These are phyloP conservation scores for Gymnocephalus cernua DNA, from an alignment of 2,113 vertebrate genomes.

Conservation along the genomic window DNA sequence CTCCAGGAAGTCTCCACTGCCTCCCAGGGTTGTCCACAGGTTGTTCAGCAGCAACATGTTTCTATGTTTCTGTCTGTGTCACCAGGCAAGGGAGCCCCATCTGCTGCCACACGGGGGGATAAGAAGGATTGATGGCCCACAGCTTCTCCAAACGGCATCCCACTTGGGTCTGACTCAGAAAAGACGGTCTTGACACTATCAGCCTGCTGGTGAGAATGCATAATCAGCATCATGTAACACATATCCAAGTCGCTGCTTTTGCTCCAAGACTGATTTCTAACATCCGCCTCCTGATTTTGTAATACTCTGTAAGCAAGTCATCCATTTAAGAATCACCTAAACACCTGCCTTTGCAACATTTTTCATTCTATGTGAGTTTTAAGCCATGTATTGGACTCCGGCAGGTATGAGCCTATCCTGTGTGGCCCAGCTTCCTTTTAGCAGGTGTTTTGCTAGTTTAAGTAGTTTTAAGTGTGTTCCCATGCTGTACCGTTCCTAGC, in stretches of 20 bases:
- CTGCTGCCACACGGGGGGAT: slow-evolving; percentile 45
- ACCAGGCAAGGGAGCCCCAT: slow-evolving; percentile 49
- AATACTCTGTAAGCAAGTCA: neutral
- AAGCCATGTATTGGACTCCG: neutral
- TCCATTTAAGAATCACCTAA: neutral
- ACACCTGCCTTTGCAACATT: neutral
- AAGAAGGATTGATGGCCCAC: slow-evolving; percentile 18
- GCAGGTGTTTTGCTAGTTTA: slow-evolving; percentile 31
- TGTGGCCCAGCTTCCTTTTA: slow-evolving; percentile 5
- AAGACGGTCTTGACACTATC: slow-evolving; percentile 27
- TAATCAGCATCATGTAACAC: slow-evolving; percentile 43
- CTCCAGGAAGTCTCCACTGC: slow-evolving; percentile 1
- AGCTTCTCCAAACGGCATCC: slow-evolving; percentile 32
- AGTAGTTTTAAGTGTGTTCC: slow-evolving; percentile 7
- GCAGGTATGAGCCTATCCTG: neutral
- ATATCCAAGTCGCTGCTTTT: neutral
- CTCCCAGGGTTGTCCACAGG: slow-evolving; percentile 28
- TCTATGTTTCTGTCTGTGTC: slow-evolving; percentile 40
- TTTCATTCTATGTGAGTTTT: too few species aligned
- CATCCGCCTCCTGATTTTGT: slow-evolving; percentile 9
- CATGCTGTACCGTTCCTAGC: slow-evolving; percentile 10
- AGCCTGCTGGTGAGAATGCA: slow-evolving; percentile 39
- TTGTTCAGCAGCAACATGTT: slow-evolving; percentile 42
- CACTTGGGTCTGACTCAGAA: slow-evolving; percentile 43
- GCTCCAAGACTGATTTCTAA: slow-evolving; percentile 23